These are phyloP conservation scores for Pterois miles DNA, from an alignment of 2,797 vertebrate species.

Conservation along the genomic window DNA sequence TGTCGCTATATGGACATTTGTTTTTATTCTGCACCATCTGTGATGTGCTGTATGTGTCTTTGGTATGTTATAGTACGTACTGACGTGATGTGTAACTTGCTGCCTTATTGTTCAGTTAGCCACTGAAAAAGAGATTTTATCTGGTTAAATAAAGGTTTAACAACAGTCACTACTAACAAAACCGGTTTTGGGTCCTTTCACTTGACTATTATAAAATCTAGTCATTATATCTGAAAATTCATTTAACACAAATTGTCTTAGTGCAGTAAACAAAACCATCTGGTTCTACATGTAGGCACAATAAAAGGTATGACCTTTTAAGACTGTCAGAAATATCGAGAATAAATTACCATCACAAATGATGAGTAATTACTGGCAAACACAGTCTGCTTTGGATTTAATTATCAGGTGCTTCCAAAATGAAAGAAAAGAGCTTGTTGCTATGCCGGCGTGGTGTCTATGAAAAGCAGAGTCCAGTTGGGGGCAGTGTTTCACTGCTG, in stretches of 20 bases:
- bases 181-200: background rate
- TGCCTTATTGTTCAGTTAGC: background rate
- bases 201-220: constrained; percentile 1
- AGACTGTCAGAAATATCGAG: constrained; percentile 6
- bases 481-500: constrained; percentile 74
- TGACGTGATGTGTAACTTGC: background rate
- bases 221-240: background rate
- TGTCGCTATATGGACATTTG: rapidly evolving
- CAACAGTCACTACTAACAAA: background rate
- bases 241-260: background rate
- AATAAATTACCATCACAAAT: constrained; percentile 29
- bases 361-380: constrained; percentile 11
- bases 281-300: constrained; percentile 9
- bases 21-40: background rate
- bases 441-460: constrained; percentile 30
- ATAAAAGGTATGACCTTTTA: constrained; percentile 11
- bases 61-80: background rate
- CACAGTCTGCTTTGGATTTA: constrained; percentile 18
- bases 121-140: background rate
- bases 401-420: constrained; percentile 18
- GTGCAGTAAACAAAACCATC: constrained; percentile 18
- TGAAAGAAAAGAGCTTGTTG: constrained; percentile 30
- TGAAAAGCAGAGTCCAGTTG: constrained; percentile 52
- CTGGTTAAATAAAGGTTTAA: background rate
- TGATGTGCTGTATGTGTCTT: background rate